Evolutionary conservation across 2,113 vertebrate species (phyloP).

Genomic region (Scomber colias): DNA sequence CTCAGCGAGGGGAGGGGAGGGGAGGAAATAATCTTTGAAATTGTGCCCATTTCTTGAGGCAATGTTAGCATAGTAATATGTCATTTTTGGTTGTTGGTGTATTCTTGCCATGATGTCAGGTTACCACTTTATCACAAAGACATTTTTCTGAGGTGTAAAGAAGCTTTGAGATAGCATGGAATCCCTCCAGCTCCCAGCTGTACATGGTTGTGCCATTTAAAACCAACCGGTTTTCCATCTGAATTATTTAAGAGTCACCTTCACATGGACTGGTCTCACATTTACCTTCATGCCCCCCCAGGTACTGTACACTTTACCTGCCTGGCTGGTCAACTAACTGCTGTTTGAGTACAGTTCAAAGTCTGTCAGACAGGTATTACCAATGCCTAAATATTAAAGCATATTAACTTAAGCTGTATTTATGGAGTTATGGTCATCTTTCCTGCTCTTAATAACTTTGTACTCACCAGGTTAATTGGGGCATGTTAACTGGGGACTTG

Average conservation of each 20-base stretch:
- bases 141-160: slow-evolving; percentile 6
- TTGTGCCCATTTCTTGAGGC: slow-evolving; percentile 26
- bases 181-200: slow-evolving; percentile 32
- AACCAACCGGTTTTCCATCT: slow-evolving; percentile 75
- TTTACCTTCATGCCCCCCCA: slow-evolving; percentile 57
- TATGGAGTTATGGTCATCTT: not conserved
- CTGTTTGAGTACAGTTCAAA: slow-evolving; percentile 12
- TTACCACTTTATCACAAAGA: slow-evolving; percentile 12
- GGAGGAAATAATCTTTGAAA: slow-evolving; percentile 40
- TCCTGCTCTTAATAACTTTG: not conserved
- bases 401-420: too few relatives aligned
- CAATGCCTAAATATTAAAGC: not conserved
- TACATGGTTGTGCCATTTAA: slow-evolving; percentile 55
- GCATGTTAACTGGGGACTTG: too few relatives aligned
- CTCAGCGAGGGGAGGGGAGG: slow-evolving; percentile 25
- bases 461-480: too few relatives aligned
- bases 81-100: slow-evolving; percentile 24
- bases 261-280: slow-evolving; percentile 62
- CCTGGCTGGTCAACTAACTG: slow-evolving; percentile 52
- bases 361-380: not conserved
- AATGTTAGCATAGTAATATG: not conserved
- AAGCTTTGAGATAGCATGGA: slow-evolving; percentile 20
- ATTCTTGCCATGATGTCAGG: slow-evolving; percentile 10
- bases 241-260: slow-evolving; percentile 79
- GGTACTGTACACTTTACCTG: slow-evolving; percentile 61